Percentiles rank a stretch among this genome's conserved stretches.
Conservation (phyloP, 2,888 invertebrate species). For the Aphodius granarius region DNA sequence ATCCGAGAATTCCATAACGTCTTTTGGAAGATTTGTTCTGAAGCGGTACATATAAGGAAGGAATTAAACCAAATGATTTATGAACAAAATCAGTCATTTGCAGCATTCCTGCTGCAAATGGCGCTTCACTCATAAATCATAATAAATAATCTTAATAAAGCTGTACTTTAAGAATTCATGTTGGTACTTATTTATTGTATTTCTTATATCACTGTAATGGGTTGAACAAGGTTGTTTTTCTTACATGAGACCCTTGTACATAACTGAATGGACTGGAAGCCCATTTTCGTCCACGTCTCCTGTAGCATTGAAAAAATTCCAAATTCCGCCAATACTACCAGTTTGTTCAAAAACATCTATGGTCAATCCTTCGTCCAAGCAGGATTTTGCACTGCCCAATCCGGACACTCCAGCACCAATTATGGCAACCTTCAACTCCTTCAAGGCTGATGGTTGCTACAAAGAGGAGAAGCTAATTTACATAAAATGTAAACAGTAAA, state of each 20-base stretch:
- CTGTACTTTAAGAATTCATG: no score
- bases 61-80: no score
- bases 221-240: not conserved
- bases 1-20: slow-evolving; percentile 90
- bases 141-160: no score
- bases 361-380: slow-evolving; percentile 54
- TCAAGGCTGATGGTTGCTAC: not conserved
- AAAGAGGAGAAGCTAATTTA: not conserved
- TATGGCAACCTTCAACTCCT: slow-evolving; percentile 65
- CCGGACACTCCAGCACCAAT: slow-evolving; percentile 93
- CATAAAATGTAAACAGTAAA: not conserved
- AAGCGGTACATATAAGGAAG: not conserved
- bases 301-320: slow-evolving; percentile 81
- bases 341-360: slow-evolving; percentile 79
- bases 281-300: slow-evolving; percentile 76
- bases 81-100: no score
- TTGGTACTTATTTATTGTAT: no score
- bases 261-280: slow-evolving; percentile 83
- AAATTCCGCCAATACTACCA: slow-evolving; percentile 80
- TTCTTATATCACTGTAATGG: no score
- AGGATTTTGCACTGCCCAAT: slow-evolving; percentile 74
- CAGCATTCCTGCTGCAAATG: no score
- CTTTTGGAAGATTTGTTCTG: slow-evolving; percentile 91
- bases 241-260: slow-evolving; percentile 88
- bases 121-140: no score